Evolutionary conservation across 2,888 invertebrate genomes (phyloP), one percentile per base, ranked within the genome.

Genomic region (Zygothrica quintamaculata): DNA sequence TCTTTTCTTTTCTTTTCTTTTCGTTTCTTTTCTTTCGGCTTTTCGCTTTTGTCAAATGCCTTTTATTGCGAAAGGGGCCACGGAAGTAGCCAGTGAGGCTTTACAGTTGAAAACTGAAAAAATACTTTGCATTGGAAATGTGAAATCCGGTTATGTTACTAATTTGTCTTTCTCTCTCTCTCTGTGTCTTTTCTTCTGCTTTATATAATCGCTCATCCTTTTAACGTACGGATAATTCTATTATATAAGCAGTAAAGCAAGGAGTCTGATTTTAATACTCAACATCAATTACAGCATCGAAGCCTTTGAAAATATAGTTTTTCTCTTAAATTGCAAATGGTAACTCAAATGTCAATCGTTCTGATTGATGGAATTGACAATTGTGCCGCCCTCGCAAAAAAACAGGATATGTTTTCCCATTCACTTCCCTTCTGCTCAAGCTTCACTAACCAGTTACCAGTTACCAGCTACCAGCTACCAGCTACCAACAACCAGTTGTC

Each of bases 301-400:
- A 36, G 51, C 42, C 61, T n/a, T 9, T 42, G 39, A 50, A 55
- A 67, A 60, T 58, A 56, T 61, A 79, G 72, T n/a, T 22, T 22
- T 22, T 2, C 53, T 70, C 73, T 66, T 61, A 55, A 51, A 61
- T 62, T 51, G 56, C 60, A 65, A n/a, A 43, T 56, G 82, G 64
- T 55, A 66, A 65, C 78, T 74, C 65, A 57, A 70, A 77, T 84
- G 81, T 85, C 81, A 82, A 42, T 81, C 73, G 12, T 40, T 31
- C 13, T 87, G 87, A 82, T 87, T 82, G 81, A 82, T 82, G 74
- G 72, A 62, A 66, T 82, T 74, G 85, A 87, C 81, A 84, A 87
- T 67, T 77, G 87, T 51, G 69, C 67, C 53, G 65, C 60, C 66
- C 61, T 48, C 57, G 42, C 51, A 46, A 48, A 57, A 73, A 22